Base-by-base conservation (phyloP, 2,888 invertebrate genomes). In the Dorcus parallelipipedus region DNA sequence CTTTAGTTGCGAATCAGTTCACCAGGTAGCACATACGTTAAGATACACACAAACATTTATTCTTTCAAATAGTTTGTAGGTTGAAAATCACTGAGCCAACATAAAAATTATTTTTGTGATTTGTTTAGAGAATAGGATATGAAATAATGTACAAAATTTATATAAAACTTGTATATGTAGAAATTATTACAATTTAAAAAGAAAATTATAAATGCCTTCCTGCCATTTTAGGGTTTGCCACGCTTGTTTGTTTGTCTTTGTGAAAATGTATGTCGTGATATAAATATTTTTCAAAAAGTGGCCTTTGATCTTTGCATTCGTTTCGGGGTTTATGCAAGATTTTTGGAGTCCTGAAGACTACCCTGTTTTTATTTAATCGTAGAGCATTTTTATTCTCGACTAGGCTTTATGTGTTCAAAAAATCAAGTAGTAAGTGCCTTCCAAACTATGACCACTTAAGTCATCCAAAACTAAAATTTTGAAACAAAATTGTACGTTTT, bases 381-480 rank as follows among this genome's bases (percentile, higher is more conserved):
- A 53, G 52, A 53, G 58, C 54, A 53, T 71, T 71, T 62, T 62
- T 59, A 68, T 73, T 66, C 52, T 82, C 81, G 83, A 84, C 82
- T 85, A 85, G 85, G 85, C 85, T 85, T 77, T 68, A 86, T 87
- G 86, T 87, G 87, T 88, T 87, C 87, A 86, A 86, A 86, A 33
- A 81, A 81, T 79, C 81, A 84, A 82, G 87, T 88, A 87, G 87
- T 86, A 88, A 89, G 88, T 89, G 89, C 89, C 89, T 89, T 89
- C 87, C 87, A 88, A 83, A 83, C 82, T 84, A 83, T 84, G 85
- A 84, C 82, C 84, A 84, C 76, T 78, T 77, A 75, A 75, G 77
- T 78, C 76, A 78, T 77, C 73, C 72, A 71, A 73, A 59, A 54
- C 52, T 42, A 54, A 51, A 53, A 74, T 73, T 75, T 71, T 74